These are phyloP conservation scores for Rhagologus leucostigma DNA, from an alignment of 2,113 vertebrate genomes.

Conservation along the genomic window DNA sequence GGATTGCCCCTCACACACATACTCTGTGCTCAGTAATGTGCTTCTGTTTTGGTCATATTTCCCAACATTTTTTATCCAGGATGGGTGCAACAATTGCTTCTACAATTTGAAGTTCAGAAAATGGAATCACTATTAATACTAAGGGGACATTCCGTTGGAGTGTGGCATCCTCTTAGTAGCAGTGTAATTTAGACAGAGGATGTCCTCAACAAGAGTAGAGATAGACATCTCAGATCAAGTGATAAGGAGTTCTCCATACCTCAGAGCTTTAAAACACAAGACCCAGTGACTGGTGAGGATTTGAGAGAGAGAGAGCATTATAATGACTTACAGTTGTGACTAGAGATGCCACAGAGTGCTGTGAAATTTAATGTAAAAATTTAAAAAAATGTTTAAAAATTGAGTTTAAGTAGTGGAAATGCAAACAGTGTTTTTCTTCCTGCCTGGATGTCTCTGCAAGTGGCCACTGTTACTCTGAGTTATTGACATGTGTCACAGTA, in stretches of 20 bases:
- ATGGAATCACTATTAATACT: not conserved
- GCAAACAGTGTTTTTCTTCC: not conserved
- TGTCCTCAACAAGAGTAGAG: not conserved
- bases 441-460: not conserved
- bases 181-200: not conserved
- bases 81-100: not conserved
- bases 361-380: not conserved
- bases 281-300: not conserved
- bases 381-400: not conserved
- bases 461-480: not conserved
- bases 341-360: not conserved
- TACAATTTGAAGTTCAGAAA: not conserved
- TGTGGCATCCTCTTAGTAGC: not conserved
- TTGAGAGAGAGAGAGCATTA: not conserved
- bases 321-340: not conserved
- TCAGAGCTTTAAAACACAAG: not conserved
- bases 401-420: not conserved
- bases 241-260: not conserved
- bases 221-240: not conserved
- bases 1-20: not conserved
- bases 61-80: not conserved
- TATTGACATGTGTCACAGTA: not conserved
- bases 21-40: not conserved
- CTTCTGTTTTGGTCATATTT: not conserved
- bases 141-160: not conserved